phyloP scores from a whole-genome alignment of 2,797 vertebrate species.

The Helicolenus hilgendorfi region DNA sequence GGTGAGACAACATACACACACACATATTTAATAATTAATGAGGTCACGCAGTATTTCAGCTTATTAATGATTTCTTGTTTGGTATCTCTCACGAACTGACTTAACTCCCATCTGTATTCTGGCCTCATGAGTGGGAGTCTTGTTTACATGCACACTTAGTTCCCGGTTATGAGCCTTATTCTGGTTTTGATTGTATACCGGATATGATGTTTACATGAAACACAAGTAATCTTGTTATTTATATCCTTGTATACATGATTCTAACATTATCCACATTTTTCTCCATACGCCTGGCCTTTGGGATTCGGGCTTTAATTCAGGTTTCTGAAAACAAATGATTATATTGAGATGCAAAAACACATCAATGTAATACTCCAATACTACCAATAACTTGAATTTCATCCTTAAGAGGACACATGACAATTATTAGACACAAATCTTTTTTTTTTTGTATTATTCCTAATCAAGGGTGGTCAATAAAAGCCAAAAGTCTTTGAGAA shows the following conservation, averaged over 20 bases:
- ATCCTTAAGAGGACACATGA: background rate
- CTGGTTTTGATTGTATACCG: slow-evolving; percentile 37
- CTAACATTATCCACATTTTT: slow-evolving; percentile 39
- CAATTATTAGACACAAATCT: background rate
- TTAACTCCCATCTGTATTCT: background rate
- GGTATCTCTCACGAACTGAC: slow-evolving; percentile 6
- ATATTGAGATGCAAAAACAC: background rate
- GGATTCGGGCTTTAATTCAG: background rate
- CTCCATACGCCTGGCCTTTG: background rate
- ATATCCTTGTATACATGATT: slow-evolving; percentile 16
- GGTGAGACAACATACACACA: slow-evolving; percentile 85
- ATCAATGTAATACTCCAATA: background rate
- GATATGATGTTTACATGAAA: slow-evolving; percentile 43
- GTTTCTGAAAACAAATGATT: slow-evolving; percentile 9
- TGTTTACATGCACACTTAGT: slow-evolving; percentile 18
- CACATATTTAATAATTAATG: slow-evolving; percentile 12
- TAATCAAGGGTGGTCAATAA: background rate
- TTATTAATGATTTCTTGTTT: slow-evolving; percentile 22
- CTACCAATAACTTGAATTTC: background rate
- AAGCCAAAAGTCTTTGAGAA: background rate
- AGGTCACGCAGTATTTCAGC: slow-evolving; percentile 21
- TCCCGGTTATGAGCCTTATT: slow-evolving; percentile 13
- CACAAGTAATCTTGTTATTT: slow-evolving; percentile 37
- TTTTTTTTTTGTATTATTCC: background rate
- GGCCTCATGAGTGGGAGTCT: slow-evolving; percentile 5